A percentile compares a stretch with the other conserved stretches of the same genome.
Evolutionary conservation across 2,113 vertebrate species (phyloP).

Genomic region (Serilophus lunatus): DNA sequence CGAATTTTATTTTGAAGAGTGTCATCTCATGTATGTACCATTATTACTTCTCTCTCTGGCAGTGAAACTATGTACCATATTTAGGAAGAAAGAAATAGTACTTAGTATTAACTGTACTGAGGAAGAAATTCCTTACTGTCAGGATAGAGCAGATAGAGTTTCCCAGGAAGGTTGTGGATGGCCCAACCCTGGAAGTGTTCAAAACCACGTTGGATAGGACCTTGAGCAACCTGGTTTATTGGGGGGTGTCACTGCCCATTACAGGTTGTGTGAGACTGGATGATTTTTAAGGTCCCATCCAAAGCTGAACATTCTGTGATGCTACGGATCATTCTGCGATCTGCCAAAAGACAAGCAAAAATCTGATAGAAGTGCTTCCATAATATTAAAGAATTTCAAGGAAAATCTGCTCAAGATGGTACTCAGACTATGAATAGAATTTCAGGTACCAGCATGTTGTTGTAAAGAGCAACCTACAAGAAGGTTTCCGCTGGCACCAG

Average conservation of each 20-base stretch:
- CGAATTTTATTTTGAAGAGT: background rate
- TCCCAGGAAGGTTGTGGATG: background rate
- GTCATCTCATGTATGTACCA: background rate
- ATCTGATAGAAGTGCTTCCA: background rate
- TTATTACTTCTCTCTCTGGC: background rate
- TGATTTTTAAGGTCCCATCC: background rate
- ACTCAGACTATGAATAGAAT: background rate
- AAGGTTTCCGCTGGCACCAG: background rate
- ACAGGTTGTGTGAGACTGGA: rapidly evolving
- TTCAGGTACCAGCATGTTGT: background rate
- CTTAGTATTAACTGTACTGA: background rate
- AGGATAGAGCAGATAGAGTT: background rate
- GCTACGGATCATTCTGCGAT: background rate
- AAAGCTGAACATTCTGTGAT: background rate
- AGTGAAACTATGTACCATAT: background rate
- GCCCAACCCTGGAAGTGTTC: background rate
- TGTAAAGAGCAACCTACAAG: background rate
- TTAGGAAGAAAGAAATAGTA: background rate
- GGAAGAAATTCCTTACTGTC: background rate
- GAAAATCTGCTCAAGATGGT: background rate
- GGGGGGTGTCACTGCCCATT: background rate
- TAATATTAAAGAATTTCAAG: background rate
- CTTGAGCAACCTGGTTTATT: background rate
- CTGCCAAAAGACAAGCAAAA: background rate
- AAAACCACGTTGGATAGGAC: background rate